phyloP scores from a whole-genome alignment of 1,140 invertebrate species.

The Aphidius gifuensis region DNA sequence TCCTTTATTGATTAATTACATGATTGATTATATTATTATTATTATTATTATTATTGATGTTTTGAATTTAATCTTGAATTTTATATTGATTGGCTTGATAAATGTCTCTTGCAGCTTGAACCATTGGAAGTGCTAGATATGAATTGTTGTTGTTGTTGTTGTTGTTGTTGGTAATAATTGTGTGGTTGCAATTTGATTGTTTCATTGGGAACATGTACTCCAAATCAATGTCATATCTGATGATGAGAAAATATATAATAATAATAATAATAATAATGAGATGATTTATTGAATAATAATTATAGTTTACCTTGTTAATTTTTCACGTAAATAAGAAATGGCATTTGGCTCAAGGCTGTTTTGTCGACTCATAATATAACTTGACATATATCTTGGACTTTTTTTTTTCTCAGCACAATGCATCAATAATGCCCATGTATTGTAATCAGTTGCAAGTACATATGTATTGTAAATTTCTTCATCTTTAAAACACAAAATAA shows the following conservation, averaged over 20 bases:
- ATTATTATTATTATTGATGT: not conserved
- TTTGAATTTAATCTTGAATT: not conserved
- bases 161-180: not conserved
- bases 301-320: conserved; percentile 56
- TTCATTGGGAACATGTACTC: conserved; percentile 79
- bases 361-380: conserved; percentile 75
- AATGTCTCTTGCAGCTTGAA: conserved; percentile 28
- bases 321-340: conserved; percentile 59
- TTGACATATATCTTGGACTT: conserved; percentile 75
- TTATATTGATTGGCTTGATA: conserved; percentile 11
- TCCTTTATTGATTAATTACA: conserved; percentile 15
- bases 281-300: conserved; percentile 5
- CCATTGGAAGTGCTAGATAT: conserved; percentile 9
- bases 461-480: conserved; percentile 88
- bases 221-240: conserved; percentile 73
- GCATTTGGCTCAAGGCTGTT: conserved; percentile 61
- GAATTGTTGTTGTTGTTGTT: not conserved
- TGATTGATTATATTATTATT: not conserved
- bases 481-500: conserved; percentile 56
- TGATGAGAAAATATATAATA: conserved; percentile 18
- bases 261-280: conserved; percentile 20
- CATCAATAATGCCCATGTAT: conserved; percentile 74
- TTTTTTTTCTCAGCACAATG: conserved; percentile 83
- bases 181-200: conserved; percentile 62
- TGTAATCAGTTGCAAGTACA: conserved; percentile 78